Evolutionary conservation across 2,797 vertebrate genomes (phyloP).

Genomic region (Alfaro cultratus): DNA sequence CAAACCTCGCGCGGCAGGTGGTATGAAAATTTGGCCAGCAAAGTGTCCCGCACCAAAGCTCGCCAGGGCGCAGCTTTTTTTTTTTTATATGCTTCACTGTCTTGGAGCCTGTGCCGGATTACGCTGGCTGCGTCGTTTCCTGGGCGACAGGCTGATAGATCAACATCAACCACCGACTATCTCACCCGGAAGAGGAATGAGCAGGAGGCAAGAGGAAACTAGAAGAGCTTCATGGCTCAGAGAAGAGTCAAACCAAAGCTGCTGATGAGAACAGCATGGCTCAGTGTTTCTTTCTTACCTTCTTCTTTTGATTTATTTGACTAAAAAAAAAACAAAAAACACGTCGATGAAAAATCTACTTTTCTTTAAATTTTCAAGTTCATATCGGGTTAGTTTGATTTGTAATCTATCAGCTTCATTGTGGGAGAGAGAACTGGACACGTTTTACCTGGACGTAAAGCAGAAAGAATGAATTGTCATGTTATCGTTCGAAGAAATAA

Average conservation of each 20-base stretch:
- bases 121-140: conserved; percentile 71
- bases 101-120: conserved; percentile 55
- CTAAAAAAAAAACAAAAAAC: background rate
- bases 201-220: conserved; percentile 24
- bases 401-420: background rate
- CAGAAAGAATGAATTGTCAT: background rate
- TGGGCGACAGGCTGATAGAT: conserved; percentile 69
- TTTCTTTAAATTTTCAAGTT: background rate
- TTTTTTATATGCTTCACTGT: conserved; percentile 9
- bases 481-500: background rate
- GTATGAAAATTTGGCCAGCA: background rate
- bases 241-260: background rate
- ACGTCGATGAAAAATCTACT: too few relatives aligned
- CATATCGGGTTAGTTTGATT: background rate
- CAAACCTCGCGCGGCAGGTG: background rate
- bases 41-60: conserved; percentile 4
- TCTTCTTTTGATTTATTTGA: background rate
- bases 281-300: background rate
- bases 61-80: background rate
- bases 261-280: background rate
- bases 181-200: conserved; percentile 61
- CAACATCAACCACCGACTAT: conserved; percentile 65
- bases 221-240: conserved; percentile 12
- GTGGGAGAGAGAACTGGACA: background rate
- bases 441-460: background rate